Conservation (phyloP, 2,113 vertebrate species). For the Pollimyrus isidori region DNA sequence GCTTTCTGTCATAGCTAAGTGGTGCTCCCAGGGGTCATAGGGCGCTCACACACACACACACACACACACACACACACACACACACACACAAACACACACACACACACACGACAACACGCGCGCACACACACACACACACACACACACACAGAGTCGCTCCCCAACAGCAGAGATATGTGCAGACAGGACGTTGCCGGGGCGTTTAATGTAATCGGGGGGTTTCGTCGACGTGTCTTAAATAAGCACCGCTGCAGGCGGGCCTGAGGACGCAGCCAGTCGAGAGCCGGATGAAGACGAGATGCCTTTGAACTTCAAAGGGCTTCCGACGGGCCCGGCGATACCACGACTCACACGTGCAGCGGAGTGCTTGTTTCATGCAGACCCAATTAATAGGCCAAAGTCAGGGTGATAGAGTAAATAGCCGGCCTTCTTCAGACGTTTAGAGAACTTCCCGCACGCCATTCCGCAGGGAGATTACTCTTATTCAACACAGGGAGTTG, state of each 20-base stretch:
- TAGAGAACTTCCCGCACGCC: slow-evolving; percentile 15
- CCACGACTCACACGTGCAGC: background rate
- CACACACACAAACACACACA: background rate
- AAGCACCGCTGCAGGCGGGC: background rate
- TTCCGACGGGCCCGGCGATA: background rate
- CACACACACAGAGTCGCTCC: background rate
- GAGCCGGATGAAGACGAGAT: background rate
- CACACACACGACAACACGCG: background rate
- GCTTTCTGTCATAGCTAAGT: slow-evolving; percentile 1
- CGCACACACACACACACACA: background rate
- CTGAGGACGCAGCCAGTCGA: background rate
- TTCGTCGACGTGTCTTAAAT: background rate
- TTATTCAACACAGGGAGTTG: slow-evolving; percentile 8
- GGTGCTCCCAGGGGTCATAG: background rate
- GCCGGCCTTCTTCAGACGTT: slow-evolving; percentile 18
- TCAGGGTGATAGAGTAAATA: slow-evolving; percentile 26
- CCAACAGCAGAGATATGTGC: background rate
- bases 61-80: background rate
- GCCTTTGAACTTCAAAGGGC: slow-evolving; percentile 14
- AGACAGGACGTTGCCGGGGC: background rate
- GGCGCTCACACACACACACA: background rate
- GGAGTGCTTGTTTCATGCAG: slow-evolving; percentile 11
- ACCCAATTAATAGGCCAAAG: slow-evolving; percentile 30
- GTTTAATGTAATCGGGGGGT: background rate
- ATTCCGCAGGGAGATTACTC: slow-evolving; percentile 20